Evolutionary conservation across 2,113 vertebrate genomes (phyloP), one percentile per base, ranked within the genome.

Genomic region (Chloroceryle aenea): DNA sequence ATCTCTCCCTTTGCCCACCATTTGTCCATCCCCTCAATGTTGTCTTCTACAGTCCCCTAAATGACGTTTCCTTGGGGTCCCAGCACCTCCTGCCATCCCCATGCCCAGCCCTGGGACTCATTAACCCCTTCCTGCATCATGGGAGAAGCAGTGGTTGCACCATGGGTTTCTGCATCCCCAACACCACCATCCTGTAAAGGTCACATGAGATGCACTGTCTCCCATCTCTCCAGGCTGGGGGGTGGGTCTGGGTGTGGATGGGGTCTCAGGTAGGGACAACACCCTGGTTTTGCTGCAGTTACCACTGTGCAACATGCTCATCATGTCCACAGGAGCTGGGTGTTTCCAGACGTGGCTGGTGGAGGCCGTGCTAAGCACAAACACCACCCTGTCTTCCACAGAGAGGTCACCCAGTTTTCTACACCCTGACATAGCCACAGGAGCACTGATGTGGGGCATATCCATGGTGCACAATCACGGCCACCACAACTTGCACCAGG

Each of bases 391-490:
- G 59, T 81, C 50, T 36, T 36, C 52, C 66, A 36, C 59, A 66
- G 77, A 43, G 43, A 66, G 36, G 43, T 6, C 36, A 43, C 30
- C 9, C 30, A 27, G 17, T 42, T 43, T 66, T 25, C 59, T 36
- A 26, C 20, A 64, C 52, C 36, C 52, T 75, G 61, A 23, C 27
- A 7, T 1, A 67, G 17, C 36, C 77, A 67, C 36, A 19, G 61
- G 32, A 74, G 18, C 68, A 32, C 27, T 32, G 30, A 18, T 4
- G 14, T 43, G 22, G 45, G 69, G 4, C 8, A 1, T 32, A 3
- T 32, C 38, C 27, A 2, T 6, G 22, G n/a, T 5, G 9, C 22
- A 15, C 29, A 25, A 3, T 12, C 2, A 2, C 17, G 55, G 47
- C 19, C 61, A 73, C 43, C 61, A 45, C 32, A 53, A 8, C n/a